Conservation (phyloP, 1,140 invertebrate species). For the Eumeta japonica region DNA sequence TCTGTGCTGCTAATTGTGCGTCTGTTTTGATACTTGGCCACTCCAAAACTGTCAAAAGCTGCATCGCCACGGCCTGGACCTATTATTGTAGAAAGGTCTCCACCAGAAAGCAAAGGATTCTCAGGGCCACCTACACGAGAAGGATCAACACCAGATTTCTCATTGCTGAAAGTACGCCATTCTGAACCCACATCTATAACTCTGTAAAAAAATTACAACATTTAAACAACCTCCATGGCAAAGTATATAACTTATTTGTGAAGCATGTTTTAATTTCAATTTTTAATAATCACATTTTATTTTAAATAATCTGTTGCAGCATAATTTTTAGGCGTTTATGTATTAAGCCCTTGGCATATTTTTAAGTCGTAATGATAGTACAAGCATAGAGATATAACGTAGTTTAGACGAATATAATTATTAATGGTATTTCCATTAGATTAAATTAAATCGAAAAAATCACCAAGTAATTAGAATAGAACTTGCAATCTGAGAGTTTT, state of each 20-base stretch:
- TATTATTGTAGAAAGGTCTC: constrained; percentile 97
- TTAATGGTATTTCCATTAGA: too few relatives aligned
- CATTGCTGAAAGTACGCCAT: constrained; percentile 99
- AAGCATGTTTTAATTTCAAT: not conserved
- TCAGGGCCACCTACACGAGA: constrained; percentile 97
- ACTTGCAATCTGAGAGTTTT: too few relatives aligned
- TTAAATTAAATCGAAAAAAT: too few relatives aligned
- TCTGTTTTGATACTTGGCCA: constrained; percentile 91
- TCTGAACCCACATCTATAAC: constrained; percentile 99
- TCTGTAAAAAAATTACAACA: constrained; percentile 57
- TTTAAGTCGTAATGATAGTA: too few relatives aligned
- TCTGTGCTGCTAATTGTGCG: constrained; percentile 92
- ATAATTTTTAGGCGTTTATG: too few relatives aligned
- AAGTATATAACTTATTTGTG: not conserved
- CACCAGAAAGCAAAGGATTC: constrained; percentile 93
- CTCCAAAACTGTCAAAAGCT: constrained; percentile 78
- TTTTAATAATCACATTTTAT: too few relatives aligned
- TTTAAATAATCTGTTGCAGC: too few relatives aligned
- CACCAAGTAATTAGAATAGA: too few relatives aligned
- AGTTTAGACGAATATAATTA: too few relatives aligned
- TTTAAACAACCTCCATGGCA: too few relatives aligned
- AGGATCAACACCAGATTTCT: constrained; percentile 94
- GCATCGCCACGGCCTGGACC: constrained; percentile 86
- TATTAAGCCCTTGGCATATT: too few relatives aligned
- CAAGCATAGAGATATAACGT: too few relatives aligned